Conservation (phyloP, 1,140 invertebrate genomes). For the Yoshiicerus persimilis region DNA sequence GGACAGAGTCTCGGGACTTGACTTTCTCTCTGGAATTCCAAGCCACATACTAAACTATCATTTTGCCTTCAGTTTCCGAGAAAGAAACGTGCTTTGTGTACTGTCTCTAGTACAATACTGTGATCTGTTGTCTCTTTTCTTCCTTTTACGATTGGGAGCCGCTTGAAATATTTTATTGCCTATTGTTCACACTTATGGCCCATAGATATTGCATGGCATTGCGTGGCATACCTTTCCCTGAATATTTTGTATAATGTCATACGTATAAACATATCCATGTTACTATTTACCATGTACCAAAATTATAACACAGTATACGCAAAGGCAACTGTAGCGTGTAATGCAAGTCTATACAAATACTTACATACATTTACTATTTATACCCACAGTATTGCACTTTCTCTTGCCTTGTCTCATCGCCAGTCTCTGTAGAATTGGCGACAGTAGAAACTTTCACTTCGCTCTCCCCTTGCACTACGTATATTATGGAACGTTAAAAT, state of each 20-base stretch:
- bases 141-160: constrained; percentile 24
- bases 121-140: constrained; percentile 2
- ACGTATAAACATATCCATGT: neutral
- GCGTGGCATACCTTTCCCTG: neutral
- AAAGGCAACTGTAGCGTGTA: too few relatives aligned
- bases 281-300: neutral
- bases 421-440: neutral
- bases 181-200: constrained; percentile 25
- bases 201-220: constrained; percentile 21
- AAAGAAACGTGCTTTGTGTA: constrained; percentile 12
- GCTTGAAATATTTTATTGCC: constrained; percentile 34
- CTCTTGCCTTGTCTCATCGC: neutral
- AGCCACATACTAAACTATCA: constrained; percentile 22
- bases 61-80: neutral
- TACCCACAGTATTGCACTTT: neutral
- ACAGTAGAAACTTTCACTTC: neutral
- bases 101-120: neutral
- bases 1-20: constrained; percentile 14
- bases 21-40: constrained; percentile 16
- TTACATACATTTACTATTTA: neutral
- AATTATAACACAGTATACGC: neutral
- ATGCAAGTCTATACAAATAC: neutral
- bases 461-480: neutral
- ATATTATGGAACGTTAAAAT: neutral
- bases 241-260: neutral